These are phyloP conservation scores for Ianthella basta DNA, from an alignment of 37 sponge, comb jelly and placozoan species.

Conservation along the genomic window DNA sequence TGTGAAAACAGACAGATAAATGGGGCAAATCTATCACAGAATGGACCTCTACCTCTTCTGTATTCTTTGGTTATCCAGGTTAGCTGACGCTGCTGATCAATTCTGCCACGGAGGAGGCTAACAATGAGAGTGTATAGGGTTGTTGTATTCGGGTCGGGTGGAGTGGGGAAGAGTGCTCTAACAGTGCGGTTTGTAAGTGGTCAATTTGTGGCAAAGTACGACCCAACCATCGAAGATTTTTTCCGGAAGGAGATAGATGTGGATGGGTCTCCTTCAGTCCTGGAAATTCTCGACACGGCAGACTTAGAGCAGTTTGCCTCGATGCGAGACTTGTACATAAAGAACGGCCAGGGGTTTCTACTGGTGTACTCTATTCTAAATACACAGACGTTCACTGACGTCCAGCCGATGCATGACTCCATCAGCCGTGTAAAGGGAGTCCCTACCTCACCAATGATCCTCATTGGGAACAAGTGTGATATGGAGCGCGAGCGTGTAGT, in stretches of 20 bases:
- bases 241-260: conserved; percentile 96
- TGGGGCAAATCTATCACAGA: too few relatives aligned
- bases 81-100: too few relatives aligned
- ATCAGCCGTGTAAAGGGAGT: conserved; percentile 85
- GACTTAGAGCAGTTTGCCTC: conserved; percentile 99
- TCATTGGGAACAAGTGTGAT: conserved; percentile 97
- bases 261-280: conserved; percentile 72
- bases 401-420: conserved; percentile 83
- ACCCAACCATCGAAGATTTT: conserved; percentile 99
- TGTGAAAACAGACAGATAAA: too few relatives aligned
- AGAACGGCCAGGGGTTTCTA: conserved; percentile 98
- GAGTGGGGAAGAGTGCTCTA: conserved; percentile 97
- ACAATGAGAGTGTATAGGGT: conserved; percentile 95
- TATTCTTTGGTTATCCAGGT: too few relatives aligned
- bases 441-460: conserved; percentile 67
- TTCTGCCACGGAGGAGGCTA: too few relatives aligned
- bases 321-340: conserved; percentile 97
- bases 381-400: conserved; percentile 89
- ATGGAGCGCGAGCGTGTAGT: conserved; percentile 87
- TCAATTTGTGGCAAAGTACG: conserved; percentile 95
- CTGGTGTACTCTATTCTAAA: conserved; percentile 96
- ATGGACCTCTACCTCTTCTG: too few relatives aligned
- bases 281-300: conserved; percentile 97
- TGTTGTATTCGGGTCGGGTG: conserved; percentile 94
- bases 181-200: conserved; percentile 97